Evolutionary conservation across 2,888 invertebrate species (phyloP).

Genomic region (Ceriagrion tenellum): DNA sequence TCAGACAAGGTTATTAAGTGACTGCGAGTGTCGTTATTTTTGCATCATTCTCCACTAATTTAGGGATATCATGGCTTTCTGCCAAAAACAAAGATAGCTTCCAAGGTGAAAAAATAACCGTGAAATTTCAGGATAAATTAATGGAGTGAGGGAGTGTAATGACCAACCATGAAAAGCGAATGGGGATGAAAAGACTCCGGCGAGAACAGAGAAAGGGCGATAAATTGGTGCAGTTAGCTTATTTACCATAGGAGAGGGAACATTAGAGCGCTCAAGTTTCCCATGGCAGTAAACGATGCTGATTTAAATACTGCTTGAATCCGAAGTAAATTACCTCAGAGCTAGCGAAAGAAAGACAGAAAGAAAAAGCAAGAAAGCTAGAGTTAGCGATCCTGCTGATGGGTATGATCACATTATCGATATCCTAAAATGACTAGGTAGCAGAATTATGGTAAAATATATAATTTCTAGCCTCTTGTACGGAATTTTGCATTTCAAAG

Average conservation of each 20-base stretch:
- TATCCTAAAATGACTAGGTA: too few species aligned
- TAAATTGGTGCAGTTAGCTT: background rate
- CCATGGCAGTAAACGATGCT: background rate
- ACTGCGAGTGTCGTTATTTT: background rate
- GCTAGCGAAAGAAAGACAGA: too few species aligned
- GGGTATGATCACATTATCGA: too few species aligned
- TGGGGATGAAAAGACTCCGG: background rate
- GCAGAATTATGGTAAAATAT: too few species aligned
- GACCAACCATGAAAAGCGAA: background rate
- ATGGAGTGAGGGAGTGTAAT: background rate
- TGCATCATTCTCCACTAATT: background rate
- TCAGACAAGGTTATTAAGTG: background rate
- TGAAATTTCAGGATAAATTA: background rate
- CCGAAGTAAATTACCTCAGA: too few species aligned
- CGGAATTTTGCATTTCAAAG: too few species aligned
- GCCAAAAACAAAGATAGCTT: background rate
- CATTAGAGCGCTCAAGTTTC: background rate
- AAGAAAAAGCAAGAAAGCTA: too few species aligned
- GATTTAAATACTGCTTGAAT: background rate
- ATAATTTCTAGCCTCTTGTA: too few species aligned
- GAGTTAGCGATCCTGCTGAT: too few species aligned
- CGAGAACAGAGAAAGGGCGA: background rate
- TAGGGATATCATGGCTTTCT: background rate
- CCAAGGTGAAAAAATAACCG: background rate
- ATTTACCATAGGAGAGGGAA: background rate